Conservation (phyloP, 92 coral and sea anemone genomes). For the Pocillopora meandrina region DNA sequence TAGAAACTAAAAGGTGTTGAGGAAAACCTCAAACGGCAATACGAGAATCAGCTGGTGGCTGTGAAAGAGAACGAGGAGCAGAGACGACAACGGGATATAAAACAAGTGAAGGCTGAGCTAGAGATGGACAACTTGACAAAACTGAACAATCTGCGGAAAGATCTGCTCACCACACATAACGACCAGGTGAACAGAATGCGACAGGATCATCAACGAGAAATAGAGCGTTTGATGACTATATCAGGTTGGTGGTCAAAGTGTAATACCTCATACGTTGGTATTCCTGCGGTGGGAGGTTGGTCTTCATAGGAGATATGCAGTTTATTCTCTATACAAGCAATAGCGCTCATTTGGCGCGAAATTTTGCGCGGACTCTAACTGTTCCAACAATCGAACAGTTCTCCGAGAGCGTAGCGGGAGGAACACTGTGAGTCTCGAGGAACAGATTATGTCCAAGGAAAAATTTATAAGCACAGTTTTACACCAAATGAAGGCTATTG, state of each 20-base stretch:
- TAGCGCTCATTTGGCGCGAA: no score
- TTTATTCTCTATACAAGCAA: no score
- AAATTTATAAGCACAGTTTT: no score
- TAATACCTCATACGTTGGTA: not conserved
- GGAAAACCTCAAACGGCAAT: slow-evolving; percentile 81
- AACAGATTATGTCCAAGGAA: no score
- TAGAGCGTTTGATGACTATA: slow-evolving; percentile 65
- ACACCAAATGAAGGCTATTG: no score
- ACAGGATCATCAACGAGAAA: slow-evolving; percentile 84
- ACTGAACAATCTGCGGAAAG: slow-evolving; percentile 60
- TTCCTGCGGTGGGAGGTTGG: no score
- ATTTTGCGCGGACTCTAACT: no score
- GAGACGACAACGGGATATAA: slow-evolving; percentile 56
- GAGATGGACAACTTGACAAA: slow-evolving; percentile 64
- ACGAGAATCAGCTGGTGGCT: slow-evolving; percentile 60
- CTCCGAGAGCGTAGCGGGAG: no score
- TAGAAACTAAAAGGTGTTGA: slow-evolving; percentile 72
- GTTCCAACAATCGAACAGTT: no score
- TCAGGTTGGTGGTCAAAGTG: slow-evolving; percentile 45
- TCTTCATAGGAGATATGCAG: no score
- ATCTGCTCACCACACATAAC: slow-evolving; percentile 63
- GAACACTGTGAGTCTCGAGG: no score
- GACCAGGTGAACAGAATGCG: slow-evolving; percentile 74
- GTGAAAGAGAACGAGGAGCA: slow-evolving; percentile 69
- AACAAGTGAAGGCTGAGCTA: slow-evolving; percentile 43